phyloP scores from a whole-genome alignment of 1,140 invertebrate genomes.

The Agraylea sexmaculata region DNA sequence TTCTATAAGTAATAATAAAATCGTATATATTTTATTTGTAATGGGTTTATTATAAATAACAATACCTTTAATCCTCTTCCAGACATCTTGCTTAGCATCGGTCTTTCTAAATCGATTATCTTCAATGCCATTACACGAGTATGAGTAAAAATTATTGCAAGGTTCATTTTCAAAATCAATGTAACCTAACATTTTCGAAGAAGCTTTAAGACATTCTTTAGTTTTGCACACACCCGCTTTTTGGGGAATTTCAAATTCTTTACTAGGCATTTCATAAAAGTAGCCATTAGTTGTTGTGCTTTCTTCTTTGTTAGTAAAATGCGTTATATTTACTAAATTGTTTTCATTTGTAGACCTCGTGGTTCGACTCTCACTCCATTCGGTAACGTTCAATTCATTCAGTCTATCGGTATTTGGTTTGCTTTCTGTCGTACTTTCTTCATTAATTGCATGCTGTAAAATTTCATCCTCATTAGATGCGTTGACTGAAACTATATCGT shows the following conservation, averaged over 20 bases:
- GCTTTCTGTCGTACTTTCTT: background rate
- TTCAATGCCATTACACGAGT: conserved; percentile 9
- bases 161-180: conserved; percentile 8
- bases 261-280: background rate
- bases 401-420: too few species aligned
- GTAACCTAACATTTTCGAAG: conserved; percentile 8
- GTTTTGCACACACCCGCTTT: background rate
- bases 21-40: conserved; percentile 1
- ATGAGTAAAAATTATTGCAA: conserved; percentile 12
- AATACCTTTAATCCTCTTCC: conserved; percentile 9
- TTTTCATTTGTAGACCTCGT: too few species aligned
- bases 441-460: conserved; percentile 3
- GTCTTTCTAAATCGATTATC: conserved; percentile 2
- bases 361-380: too few species aligned
- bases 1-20: conserved; percentile 9
- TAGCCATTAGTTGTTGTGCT: background rate
- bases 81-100: conserved; percentile 7
- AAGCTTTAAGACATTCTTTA: conserved; percentile 8
- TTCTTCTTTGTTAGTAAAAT: background rate
- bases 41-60: background rate
- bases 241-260: background rate
- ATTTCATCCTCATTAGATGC: background rate
- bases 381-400: too few species aligned
- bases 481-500: too few species aligned
- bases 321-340: too few species aligned